phyloP scores from a whole-genome alignment of 2,113 vertebrate genomes.

The Paedocypris sp. region DNA sequence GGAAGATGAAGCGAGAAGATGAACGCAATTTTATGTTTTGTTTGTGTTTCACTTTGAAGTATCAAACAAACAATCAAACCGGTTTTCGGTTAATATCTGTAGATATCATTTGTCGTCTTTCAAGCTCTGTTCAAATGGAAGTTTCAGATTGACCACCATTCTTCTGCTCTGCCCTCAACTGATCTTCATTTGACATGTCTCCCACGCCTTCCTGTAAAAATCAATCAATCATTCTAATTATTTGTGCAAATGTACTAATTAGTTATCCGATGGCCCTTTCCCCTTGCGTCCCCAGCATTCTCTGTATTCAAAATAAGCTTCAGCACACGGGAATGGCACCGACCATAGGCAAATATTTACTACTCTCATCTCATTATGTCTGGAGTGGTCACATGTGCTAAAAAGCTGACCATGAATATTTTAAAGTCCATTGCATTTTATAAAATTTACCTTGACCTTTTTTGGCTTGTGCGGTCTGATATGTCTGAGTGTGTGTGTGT shows the following conservation, averaged over 20 bases:
- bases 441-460: slow-evolving; percentile 69
- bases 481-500: no score
- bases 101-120: slow-evolving; percentile 19
- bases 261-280: slow-evolving; percentile 62
- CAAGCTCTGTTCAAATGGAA: slow-evolving; percentile 25
- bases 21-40: no score
- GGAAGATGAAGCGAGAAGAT: no score
- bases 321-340: slow-evolving; percentile 61
- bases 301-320: slow-evolving; percentile 71
- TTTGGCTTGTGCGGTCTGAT: slow-evolving; percentile 54
- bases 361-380: slow-evolving; percentile 66
- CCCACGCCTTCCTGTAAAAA: slow-evolving; percentile 62
- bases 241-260: slow-evolving; percentile 74
- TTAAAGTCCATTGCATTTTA: slow-evolving; percentile 57
- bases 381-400: slow-evolving; percentile 45
- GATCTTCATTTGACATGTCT: slow-evolving; percentile 52
- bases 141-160: slow-evolving; percentile 22
- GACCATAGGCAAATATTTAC: slow-evolving; percentile 74
- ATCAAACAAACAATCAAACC: no score
- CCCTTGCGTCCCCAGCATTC: slow-evolving; percentile 59
- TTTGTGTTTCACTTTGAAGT: no score
- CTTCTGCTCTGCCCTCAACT: slow-evolving; percentile 18
- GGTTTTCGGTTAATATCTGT: slow-evolving; percentile 16
- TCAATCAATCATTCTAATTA: slow-evolving; percentile 72
- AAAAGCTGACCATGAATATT: slow-evolving; percentile 73